These are phyloP conservation scores for Chelonoidis abingdonii DNA, from an alignment of 2,113 vertebrate species.

Conservation along the genomic window DNA sequence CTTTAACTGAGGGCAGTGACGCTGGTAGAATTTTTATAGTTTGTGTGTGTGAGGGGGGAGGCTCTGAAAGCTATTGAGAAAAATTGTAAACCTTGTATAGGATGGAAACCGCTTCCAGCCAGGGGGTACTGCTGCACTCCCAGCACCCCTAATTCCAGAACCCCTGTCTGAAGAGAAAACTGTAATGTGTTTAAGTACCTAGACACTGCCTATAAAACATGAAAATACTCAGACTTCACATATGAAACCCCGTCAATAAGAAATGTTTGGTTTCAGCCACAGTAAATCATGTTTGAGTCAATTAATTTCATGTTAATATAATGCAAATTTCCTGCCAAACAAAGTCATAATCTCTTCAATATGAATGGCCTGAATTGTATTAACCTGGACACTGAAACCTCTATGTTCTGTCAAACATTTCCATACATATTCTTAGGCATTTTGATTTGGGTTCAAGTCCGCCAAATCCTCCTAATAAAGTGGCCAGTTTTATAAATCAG, in stretches of 20 bases:
- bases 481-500: not conserved
- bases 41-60: no score
- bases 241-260: not conserved
- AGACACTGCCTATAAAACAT: not conserved
- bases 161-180: not conserved
- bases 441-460: constrained; percentile 16
- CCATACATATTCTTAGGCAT: constrained; percentile 15
- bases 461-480: not conserved
- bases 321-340: not conserved
- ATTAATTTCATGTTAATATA: not conserved
- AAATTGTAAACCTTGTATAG: no score
- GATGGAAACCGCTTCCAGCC: no score
- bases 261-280: not conserved
- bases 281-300: constrained; percentile 1
- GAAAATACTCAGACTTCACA: not conserved
- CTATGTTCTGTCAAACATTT: constrained; percentile 49
- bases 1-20: rapidly evolving
- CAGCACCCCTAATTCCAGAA: no score
- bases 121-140: no score
- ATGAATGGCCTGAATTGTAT: not conserved
- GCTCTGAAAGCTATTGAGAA: no score
- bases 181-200: rapidly evolving
- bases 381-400: not conserved
- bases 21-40: no score
- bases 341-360: rapidly evolving